A percentile compares a stretch with the other conserved stretches of the same genome.
Conservation (phyloP, 30 jellyfish, hydroid and myxozoan genomes). For the Rhopilema esculentum region DNA sequence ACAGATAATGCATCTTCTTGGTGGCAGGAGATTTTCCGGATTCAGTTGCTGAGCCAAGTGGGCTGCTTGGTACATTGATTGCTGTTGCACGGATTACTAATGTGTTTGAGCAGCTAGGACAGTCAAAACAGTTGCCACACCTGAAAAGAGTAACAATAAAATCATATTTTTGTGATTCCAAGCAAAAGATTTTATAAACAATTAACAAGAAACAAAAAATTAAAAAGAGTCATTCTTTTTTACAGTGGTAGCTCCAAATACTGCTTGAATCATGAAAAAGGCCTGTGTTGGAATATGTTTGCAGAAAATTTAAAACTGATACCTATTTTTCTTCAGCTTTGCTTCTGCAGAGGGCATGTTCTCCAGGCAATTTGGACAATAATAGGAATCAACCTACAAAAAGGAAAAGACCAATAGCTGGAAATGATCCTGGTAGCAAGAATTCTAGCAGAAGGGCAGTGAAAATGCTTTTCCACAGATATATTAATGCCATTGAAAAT, state of each 20-base stretch:
- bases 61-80: background rate
- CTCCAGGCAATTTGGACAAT: conserved; percentile 97
- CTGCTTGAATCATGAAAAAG: no score
- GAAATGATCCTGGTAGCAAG: no score
- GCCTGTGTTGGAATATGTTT: no score
- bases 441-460: no score
- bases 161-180: background rate
- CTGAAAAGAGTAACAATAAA: conserved; percentile 14
- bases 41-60: conserved; percentile 47
- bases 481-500: no score
- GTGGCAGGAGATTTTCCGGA: conserved; percentile 65
- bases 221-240: no score
- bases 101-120: conserved; percentile 93
- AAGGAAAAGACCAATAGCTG: background rate
- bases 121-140: conserved; percentile 96
- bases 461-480: no score
- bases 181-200: no score
- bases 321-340: conserved; percentile 93
- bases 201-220: no score
- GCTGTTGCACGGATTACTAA: conserved; percentile 85
- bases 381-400: conserved; percentile 92
- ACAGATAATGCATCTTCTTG: conserved; percentile 85
- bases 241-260: no score
- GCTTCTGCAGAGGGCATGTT: conserved; percentile 99
- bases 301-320: no score